Evolutionary conservation across 64 coral and sea anemone species (phyloP).

Genomic region (Orbicella faveolata): DNA sequence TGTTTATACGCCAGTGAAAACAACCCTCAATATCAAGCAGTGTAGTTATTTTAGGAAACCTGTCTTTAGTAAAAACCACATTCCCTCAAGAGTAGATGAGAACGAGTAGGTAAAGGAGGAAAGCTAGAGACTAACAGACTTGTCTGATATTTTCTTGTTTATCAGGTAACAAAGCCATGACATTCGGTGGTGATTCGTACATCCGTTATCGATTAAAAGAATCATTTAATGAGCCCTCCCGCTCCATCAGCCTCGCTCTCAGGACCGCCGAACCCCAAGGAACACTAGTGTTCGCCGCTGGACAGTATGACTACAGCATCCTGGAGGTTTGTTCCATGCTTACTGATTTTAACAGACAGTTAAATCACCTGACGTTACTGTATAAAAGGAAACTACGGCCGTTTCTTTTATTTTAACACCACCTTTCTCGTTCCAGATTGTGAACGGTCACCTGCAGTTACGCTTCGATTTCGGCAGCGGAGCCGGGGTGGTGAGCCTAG

Average conservation of each 20-base stretch:
- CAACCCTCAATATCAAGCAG: too few relatives aligned
- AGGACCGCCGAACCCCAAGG: conserved; percentile 73
- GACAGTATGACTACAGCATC: conserved; percentile 93
- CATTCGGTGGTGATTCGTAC: conserved; percentile 72
- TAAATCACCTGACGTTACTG: too few relatives aligned
- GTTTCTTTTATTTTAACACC: too few relatives aligned
- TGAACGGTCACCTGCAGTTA: conserved; percentile 78
- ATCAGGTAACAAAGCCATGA: conserved; percentile 63
- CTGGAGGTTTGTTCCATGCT: conserved; percentile 66
- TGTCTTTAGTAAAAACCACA: too few relatives aligned
- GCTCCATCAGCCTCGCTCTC: conserved; percentile 82
- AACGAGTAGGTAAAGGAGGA: neutral
- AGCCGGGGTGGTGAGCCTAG: conserved; percentile 78
- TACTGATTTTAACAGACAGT: neutral
- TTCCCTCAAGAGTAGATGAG: too few relatives aligned
- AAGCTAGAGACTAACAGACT: neutral
- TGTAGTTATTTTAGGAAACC: too few relatives aligned
- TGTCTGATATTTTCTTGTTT: neutral
- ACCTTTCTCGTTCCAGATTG: conserved; percentile 53
- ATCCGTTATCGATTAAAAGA: conserved; percentile 79
- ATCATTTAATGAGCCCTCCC: conserved; percentile 75
- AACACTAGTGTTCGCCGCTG: conserved; percentile 90
- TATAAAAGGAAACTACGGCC: too few relatives aligned
- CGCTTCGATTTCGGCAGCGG: conserved; percentile 98
- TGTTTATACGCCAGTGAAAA: too few relatives aligned